Evolutionary conservation across 2,113 vertebrate species (phyloP), one percentile per base, ranked within the genome.

Genomic region (Perccottus glenii): DNA sequence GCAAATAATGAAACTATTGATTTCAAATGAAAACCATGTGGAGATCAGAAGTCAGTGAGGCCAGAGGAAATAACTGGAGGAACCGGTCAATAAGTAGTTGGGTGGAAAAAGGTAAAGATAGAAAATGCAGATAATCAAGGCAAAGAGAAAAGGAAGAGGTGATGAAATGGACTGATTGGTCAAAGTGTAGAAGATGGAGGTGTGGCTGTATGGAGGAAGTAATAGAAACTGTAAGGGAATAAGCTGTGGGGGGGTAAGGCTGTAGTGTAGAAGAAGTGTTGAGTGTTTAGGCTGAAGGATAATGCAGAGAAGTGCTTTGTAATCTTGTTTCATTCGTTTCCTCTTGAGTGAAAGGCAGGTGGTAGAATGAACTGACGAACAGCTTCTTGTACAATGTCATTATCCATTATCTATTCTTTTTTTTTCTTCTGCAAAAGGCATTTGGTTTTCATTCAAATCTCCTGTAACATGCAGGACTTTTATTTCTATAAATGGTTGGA

Each of bases 1-100:
- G 16, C 38, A 63, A 66, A 64, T 45, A 59, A 78, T 76, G 60
- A 59, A 78, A 75, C 14, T 32, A 78, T 49, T 60, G 74, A 83
- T 75, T 43, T 57, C 51, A 69, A 64, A 64, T 47, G 48, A 52
- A 67, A 55, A n/a, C 6, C 5, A 16, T 10, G 12, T 50, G 43
- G 73, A 50, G 60, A 48, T 9, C 35, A 38, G 61, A 58, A 38
- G 58, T 6, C 15, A 5, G 10, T 64, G 11, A 47, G 43, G 12
- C 15, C 11, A 15, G 16, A 42, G 48, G 4, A 32, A 72, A 35
- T 6, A 15, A 11, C 11, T 47, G 5, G 4, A 47, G 49, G 27
- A 50, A n/a, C 7, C 6, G 43, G 52, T 78, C 67, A 42, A 70
- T 80, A 43, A 46, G 44, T 46, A 14, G 9, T 11, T 14, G 9